Conservation (phyloP, 2,113 vertebrate species). For the Columba janthina region DNA sequence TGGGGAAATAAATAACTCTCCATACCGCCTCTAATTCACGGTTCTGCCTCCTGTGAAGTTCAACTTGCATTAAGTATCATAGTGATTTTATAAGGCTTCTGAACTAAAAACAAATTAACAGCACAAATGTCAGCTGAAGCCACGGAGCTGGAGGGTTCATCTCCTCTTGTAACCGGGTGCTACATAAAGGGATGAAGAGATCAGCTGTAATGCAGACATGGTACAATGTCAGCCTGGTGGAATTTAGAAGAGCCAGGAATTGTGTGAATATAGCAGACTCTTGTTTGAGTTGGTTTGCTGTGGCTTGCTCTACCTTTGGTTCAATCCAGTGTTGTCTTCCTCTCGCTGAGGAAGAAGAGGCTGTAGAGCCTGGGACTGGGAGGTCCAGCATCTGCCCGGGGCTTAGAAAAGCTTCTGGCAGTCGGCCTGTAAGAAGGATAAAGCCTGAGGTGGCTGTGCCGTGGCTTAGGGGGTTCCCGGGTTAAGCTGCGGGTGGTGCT, state of each 20-base stretch:
- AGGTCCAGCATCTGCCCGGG: not conserved
- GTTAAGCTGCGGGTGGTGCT: not conserved
- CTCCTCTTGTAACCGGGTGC: not conserved
- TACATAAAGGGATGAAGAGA: not conserved
- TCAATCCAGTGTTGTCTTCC: fast-evolving
- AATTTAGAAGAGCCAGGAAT: not conserved
- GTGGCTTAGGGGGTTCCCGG: not conserved
- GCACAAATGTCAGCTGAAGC: not conserved
- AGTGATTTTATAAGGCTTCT: not conserved
- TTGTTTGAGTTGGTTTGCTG: not conserved
- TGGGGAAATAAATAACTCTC: not conserved
- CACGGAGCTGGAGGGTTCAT: not conserved
- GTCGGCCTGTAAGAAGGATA: not conserved
- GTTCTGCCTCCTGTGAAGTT: not conserved
- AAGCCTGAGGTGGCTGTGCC: not conserved
- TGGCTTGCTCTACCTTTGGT: not conserved
- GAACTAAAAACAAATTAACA: not conserved
- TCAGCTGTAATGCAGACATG: not conserved
- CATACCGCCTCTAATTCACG: not conserved
- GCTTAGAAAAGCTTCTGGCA: not conserved
- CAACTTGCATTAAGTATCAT: not conserved
- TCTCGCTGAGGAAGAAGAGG: not conserved
- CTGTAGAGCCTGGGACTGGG: not conserved
- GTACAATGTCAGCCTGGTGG: fast-evolving
- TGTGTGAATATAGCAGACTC: not conserved